Conservation (phyloP, 2,888 invertebrate species). For the Pristionchus arcanus region DNA sequence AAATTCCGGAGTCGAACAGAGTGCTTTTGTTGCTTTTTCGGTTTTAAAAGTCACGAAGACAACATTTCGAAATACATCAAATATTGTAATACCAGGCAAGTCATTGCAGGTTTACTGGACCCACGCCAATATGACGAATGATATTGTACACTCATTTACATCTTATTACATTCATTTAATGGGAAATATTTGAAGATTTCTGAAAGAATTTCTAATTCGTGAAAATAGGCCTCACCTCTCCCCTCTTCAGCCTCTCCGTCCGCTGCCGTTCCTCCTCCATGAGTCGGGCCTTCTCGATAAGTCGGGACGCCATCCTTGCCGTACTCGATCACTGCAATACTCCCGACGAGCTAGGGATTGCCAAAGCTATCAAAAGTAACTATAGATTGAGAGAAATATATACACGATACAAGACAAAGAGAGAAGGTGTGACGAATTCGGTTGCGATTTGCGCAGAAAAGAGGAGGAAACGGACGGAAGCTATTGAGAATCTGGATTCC, state of each 20-base stretch:
- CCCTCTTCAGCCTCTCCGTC: background rate
- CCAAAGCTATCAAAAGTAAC: no score
- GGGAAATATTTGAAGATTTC: no score
- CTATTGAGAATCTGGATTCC: background rate
- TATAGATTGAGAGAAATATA: no score
- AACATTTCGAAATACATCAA: no score
- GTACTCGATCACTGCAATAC: background rate
- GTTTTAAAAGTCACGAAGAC: background rate
- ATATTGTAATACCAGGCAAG: no score
- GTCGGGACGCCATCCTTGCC: background rate
- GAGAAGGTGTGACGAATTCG: background rate
- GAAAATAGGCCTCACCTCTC: background rate
- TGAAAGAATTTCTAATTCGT: no score
- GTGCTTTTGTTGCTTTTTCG: background rate
- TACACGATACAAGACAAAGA: background rate
- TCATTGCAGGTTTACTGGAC: no score
- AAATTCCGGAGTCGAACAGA: background rate
- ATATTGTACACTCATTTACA: no score
- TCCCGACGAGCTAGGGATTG: no score
- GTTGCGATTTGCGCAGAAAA: background rate
- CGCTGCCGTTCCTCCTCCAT: constrained; percentile 43
- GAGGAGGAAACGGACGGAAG: background rate
- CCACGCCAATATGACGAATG: no score
- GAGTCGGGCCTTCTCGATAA: constrained; percentile 14
- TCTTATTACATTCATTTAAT: no score